Evolutionary conservation across 1,140 invertebrate genomes (phyloP), one percentile per base, ranked within the genome.

Genomic region (Drosophila prosaltans): DNA sequence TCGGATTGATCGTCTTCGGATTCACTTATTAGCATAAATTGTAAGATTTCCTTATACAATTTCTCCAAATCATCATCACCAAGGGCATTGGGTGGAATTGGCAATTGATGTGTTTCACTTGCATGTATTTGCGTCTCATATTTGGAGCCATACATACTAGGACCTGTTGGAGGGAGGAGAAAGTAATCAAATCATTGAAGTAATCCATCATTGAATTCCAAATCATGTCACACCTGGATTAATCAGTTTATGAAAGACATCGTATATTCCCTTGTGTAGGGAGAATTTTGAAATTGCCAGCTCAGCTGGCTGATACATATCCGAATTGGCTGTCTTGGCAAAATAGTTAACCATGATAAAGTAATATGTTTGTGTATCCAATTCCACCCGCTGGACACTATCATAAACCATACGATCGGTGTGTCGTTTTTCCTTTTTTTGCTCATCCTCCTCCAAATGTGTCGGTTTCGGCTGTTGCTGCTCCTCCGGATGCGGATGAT

Each of bases 311-410:
- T 62, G 36, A 41, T 63, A 72, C 21, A 65, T 24, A 6, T 65
- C 32, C 5, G 51, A 16, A 11, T 68, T 36, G 6, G 45, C 0
- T 10, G 51, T 10, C 9, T 72, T 68, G 10, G 58, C 57, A 48
- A 76, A 72, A 24, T 63, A 75, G 36, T 79, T 75, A 2, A 72
- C 68, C 64, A 68, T 68, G 21, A 79, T 2, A 28, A 79, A 79
- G 24, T 32, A 78, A 65, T 65, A 74, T 11, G n/a, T 41, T 24
- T 62, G 28, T 2, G n/a, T 60, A 4, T 54, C 36, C 10, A 74
- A 11, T 9, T 40, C 24, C 1, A 39, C 9, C 1, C 21, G 30
- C 8, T 69, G 21, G 3, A 57, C 48, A n/a, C 70, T 61, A 5
- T 54, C 11, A 1, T n/a, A 30, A 11, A 72, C 70, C 0, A 72